A percentile compares a stretch with the other conserved stretches of the same genome.
These are phyloP conservation scores for Eucera pruinosa DNA, from an alignment of 2,888 invertebrate genomes.

Conservation along the genomic window DNA sequence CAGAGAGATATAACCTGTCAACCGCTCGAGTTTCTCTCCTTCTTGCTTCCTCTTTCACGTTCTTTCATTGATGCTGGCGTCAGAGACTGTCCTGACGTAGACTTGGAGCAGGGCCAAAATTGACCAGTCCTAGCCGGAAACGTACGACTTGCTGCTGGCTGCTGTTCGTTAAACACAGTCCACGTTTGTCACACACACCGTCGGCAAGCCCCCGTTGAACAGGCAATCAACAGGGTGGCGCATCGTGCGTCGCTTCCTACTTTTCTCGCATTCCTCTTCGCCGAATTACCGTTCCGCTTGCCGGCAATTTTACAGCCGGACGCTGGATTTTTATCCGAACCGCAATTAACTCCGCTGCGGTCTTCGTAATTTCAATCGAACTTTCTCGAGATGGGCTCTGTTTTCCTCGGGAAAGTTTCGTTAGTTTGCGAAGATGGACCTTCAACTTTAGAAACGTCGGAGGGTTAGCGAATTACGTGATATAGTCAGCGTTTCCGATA, in stretches of 20 bases:
- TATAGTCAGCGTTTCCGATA: too few species aligned
- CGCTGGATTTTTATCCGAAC: too few species aligned
- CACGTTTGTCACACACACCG: conserved; percentile 31
- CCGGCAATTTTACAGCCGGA: too few species aligned
- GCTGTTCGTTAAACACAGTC: conserved; percentile 49
- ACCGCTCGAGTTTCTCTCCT: conserved; percentile 51
- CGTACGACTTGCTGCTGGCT: conserved; percentile 42
- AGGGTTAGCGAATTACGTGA: too few species aligned
- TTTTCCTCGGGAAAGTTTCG: too few species aligned
- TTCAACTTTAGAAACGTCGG: too few species aligned
- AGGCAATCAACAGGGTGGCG: conserved; percentile 56
- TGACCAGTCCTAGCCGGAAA: conserved; percentile 54
- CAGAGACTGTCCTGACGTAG: conserved; percentile 79
- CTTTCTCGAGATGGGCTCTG: too few species aligned
- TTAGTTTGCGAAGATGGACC: too few species aligned
- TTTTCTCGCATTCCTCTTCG: not conserved
- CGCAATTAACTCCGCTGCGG: too few species aligned
- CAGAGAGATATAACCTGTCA: conserved; percentile 70
- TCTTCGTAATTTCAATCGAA: too few species aligned
- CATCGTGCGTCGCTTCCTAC: not conserved
- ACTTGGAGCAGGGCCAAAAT: conserved; percentile 76
- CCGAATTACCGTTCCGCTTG: too few species aligned
- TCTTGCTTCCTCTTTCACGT: conserved; percentile 53
- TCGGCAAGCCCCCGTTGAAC: conserved; percentile 1
- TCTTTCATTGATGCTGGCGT: conserved; percentile 82